Evolutionary conservation across 2,888 invertebrate species (phyloP), one percentile per base, ranked within the genome.

Genomic region (Chloroclystis v-ata): DNA sequence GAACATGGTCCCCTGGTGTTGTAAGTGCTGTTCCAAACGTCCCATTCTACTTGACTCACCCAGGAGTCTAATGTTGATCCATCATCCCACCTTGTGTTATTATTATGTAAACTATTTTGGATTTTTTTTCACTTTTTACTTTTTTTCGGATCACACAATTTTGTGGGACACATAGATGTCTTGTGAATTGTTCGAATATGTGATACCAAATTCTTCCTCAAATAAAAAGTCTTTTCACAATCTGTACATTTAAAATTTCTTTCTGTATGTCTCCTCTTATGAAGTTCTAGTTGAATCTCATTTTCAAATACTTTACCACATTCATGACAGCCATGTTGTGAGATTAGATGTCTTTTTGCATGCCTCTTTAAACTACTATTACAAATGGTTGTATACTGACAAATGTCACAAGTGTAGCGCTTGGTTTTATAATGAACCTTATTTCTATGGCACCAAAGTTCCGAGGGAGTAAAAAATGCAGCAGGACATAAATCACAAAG

Each of bases 401-500:
- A 84, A 8, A 70, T 13, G 24, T 78, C 64, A 59, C 84, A 85
- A 30, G 66, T 62, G 25, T 63, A 72, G 20, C 51, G 49, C 28
- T 65, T 65, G 6, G 55, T 56, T 12, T 65, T 73, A 5, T 60
- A 57, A 52, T 84, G 84, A 1, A 63, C 67, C 28, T 53, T 66
- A 1, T 64, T 59, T 45, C 59, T 72, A 37, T 85, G 85, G 33
- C 77, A 81, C 6, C 70, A 68, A 0, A 86, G 61, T 49, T 83
- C 84, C 0, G 71, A 61, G 1, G 60, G 37, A 0, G 81, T 78
- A 39, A 61, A 82, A 46, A 80, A 85, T 11, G 76, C 65, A 4
- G 72, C 65, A 0, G 79, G 76, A 56, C 85, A 86, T 9, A 61
- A 61, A 41, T 84, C 84, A 61, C 85, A 85, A 0, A 78, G 67